phyloP scores from a whole-genome alignment of 2,888 invertebrate species.

The Cerastis rubricosa region DNA sequence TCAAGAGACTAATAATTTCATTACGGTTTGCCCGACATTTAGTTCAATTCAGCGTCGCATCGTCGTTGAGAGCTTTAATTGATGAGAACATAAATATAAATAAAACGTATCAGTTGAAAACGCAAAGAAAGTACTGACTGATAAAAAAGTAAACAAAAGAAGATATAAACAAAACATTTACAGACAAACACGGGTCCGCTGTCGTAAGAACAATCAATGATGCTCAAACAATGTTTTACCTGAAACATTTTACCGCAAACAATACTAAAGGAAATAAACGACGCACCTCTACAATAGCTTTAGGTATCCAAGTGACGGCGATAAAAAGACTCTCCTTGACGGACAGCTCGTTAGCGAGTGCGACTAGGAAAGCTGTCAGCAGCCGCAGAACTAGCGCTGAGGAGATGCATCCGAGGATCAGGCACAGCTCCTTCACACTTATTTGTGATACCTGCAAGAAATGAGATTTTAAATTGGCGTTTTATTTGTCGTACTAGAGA shows the following conservation, averaged over 20 bases:
- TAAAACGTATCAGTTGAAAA: constrained; percentile 2
- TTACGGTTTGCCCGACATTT: constrained; percentile 22
- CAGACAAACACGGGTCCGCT: constrained; percentile 17
- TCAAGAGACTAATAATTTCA: constrained; percentile 19
- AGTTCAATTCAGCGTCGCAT: constrained; percentile 17
- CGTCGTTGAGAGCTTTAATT: constrained; percentile 14
- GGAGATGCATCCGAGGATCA: constrained; percentile 82
- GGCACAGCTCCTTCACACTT: constrained; percentile 76
- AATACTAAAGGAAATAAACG: constrained; percentile 43
- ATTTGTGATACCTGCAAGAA: constrained; percentile 80
- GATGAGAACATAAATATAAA: constrained; percentile 15
- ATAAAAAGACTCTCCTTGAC: constrained; percentile 85
- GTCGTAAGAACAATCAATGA: constrained; percentile 43
- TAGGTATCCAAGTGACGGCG: constrained; percentile 87
- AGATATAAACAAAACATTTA: constrained; percentile 34
- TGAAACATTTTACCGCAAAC: constrained; percentile 39
- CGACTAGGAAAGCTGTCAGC: constrained; percentile 84
- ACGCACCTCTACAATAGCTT: constrained; percentile 88
- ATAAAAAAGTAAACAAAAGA: constrained; percentile 39
- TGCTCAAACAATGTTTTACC: constrained; percentile 33
- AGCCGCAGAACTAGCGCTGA: constrained; percentile 82
- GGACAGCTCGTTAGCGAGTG: constrained; percentile 81
- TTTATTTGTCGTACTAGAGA: not conserved
- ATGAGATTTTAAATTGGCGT: not conserved
- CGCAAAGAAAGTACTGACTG: not conserved